Conservation (phyloP, 2,113 vertebrate species). For the Vulpes vulpes region DNA sequence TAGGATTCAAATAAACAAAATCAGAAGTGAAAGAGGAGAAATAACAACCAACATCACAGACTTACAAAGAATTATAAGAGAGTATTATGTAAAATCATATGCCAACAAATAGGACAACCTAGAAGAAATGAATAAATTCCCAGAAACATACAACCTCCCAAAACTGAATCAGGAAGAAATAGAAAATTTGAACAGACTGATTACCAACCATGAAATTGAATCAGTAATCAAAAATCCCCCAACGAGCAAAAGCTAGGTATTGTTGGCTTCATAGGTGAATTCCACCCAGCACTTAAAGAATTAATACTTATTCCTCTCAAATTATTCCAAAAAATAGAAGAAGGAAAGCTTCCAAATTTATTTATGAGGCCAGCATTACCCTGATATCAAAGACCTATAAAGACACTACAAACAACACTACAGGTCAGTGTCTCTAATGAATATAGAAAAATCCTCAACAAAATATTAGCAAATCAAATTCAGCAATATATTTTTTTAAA, state of each 20-base stretch:
- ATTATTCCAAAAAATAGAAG: too few species aligned
- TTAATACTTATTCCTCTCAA: too few species aligned
- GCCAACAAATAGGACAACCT: neutral
- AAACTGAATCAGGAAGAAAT: neutral
- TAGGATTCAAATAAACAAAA: neutral
- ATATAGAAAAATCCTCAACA: neutral
- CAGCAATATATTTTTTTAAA: neutral
- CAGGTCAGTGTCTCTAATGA: neutral
- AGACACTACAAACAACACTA: neutral
- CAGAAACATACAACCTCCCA: neutral
- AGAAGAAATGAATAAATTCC: neutral
- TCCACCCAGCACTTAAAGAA: neutral
- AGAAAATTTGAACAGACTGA: neutral
- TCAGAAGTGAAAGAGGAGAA: neutral
- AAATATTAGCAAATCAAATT: neutral
- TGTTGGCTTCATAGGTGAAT: neutral
- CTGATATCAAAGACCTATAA: neutral
- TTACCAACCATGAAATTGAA: neutral
- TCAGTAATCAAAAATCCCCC: neutral
- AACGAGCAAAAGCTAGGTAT: neutral
- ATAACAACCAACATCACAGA: neutral
- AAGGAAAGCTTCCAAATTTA: neutral
- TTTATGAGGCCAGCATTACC: neutral
- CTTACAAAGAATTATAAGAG: neutral
- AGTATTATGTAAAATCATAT: neutral